Evolutionary conservation across 1,140 invertebrate species (phyloP).

Genomic region (Araneus ventricosus): DNA sequence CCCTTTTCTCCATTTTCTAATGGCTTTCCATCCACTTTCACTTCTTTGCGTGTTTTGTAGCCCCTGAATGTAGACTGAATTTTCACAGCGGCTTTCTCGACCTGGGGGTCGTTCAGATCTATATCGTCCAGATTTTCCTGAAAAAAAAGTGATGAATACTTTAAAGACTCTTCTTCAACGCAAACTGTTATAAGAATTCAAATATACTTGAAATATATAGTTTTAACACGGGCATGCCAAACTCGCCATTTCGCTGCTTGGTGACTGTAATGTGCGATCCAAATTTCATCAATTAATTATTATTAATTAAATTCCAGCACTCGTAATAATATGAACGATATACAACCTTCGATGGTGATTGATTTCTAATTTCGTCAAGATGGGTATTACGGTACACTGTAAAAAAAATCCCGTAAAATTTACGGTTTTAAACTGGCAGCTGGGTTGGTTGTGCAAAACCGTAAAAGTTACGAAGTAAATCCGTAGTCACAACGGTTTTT

Average conservation of each 20-base stretch:
- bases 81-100: slow-evolving; percentile 93
- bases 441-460: too few species aligned
- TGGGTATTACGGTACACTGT: too few species aligned
- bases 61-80: slow-evolving; percentile 96
- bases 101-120: slow-evolving; percentile 84
- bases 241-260: not conserved
- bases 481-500: too few species aligned
- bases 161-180: not conserved
- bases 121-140: slow-evolving; percentile 78
- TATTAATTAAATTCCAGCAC: not conserved
- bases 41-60: slow-evolving; percentile 92
- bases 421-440: too few species aligned
- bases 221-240: not conserved
- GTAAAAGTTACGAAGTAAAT: too few species aligned
- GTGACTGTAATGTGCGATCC: too few species aligned
- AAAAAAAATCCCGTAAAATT: too few species aligned
- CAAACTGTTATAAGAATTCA: not conserved
- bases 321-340: too few species aligned
- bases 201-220: not conserved
- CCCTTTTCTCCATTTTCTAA: slow-evolving; percentile 39
- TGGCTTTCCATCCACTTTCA: slow-evolving; percentile 84
- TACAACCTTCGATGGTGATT: too few species aligned
- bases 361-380: too few species aligned
- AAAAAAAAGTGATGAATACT: not conserved
- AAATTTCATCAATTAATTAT: not conserved